Percentiles rank a stretch among this genome's conserved stretches.
phyloP scores from a whole-genome alignment of 2,888 invertebrate genomes.

The Habrosyne pyritoides region DNA sequence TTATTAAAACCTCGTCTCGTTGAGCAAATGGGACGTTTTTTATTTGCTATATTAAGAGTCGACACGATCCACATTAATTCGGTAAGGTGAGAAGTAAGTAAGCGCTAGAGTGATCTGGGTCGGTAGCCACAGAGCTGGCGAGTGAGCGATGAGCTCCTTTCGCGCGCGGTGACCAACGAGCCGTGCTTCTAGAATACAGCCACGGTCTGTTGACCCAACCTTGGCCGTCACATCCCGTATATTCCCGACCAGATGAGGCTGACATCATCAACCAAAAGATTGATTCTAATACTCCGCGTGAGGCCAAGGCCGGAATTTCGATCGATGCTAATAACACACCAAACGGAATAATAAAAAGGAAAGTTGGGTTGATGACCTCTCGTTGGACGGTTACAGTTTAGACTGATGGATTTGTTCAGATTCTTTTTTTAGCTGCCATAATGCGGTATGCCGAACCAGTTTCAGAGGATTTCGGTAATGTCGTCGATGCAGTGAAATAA shows the following conservation, averaged over 20 bases:
- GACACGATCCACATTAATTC: constrained; percentile 51
- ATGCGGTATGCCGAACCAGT: constrained; percentile 53
- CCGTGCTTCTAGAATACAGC: constrained; percentile 65
- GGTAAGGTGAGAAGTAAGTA: constrained; percentile 60
- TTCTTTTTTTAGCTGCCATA: constrained; percentile 67
- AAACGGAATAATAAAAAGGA: constrained; percentile 71
- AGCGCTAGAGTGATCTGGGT: constrained; percentile 63
- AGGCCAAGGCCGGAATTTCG: constrained; percentile 67
- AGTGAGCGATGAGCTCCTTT: constrained; percentile 58
- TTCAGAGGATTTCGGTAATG: constrained; percentile 46
- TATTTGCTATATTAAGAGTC: constrained; percentile 47
- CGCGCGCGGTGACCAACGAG: constrained; percentile 68
- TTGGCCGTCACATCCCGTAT: constrained; percentile 71
- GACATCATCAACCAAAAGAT: constrained; percentile 70
- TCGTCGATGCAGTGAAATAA: constrained; percentile 37
- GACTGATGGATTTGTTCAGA: constrained; percentile 63
- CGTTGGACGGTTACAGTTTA: constrained; percentile 51
- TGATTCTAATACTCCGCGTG: constrained; percentile 44
- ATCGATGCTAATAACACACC: constrained; percentile 57
- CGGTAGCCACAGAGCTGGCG: constrained; percentile 52
- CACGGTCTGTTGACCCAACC: constrained; percentile 77
- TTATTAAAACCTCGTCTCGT: constrained; percentile 21
- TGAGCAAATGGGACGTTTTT: constrained; percentile 51
- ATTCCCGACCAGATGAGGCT: constrained; percentile 62
- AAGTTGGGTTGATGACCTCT: constrained; percentile 72